Evolutionary conservation across 1,140 invertebrate genomes (phyloP).

Genomic region (Neodiprion virginianus): DNA sequence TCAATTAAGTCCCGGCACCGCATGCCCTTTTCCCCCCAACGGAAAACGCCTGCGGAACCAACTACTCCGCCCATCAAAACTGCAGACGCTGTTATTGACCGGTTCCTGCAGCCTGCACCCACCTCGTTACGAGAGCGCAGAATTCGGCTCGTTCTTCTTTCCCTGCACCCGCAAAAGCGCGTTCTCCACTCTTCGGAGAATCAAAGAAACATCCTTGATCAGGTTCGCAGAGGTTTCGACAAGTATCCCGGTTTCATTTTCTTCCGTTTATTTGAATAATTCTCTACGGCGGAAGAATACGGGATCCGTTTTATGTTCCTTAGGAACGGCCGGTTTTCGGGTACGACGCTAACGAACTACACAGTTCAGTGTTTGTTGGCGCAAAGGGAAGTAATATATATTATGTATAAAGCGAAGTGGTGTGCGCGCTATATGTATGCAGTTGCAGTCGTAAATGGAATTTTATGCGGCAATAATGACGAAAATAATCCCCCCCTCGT

Average conservation of each 20-base stretch:
- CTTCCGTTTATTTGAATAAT: no score
- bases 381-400: no score
- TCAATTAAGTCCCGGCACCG: conserved; percentile 53
- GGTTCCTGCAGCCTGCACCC: not conserved
- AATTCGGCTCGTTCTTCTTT: conserved; percentile 31
- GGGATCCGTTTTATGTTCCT: no score
- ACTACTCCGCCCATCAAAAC: conserved; percentile 8
- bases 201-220: no score
- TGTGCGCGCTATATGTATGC: not conserved
- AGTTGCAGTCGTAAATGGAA: conserved; percentile 23
- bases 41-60: conserved; percentile 6
- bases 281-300: no score
- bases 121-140: not conserved
- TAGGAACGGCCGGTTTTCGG: no score
- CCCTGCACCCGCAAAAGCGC: no score
- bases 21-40: conserved; percentile 35
- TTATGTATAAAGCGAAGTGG: not conserved
- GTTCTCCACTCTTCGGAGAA: no score
- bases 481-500: conserved; percentile 19
- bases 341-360: no score
- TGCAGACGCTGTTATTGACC: conserved; percentile 34
- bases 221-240: no score
- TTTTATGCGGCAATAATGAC: conserved; percentile 34
- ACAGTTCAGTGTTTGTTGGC: no score
- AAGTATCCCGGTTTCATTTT: no score